Conservation (phyloP, 1,140 invertebrate species). For the Zophobas atratus region DNA sequence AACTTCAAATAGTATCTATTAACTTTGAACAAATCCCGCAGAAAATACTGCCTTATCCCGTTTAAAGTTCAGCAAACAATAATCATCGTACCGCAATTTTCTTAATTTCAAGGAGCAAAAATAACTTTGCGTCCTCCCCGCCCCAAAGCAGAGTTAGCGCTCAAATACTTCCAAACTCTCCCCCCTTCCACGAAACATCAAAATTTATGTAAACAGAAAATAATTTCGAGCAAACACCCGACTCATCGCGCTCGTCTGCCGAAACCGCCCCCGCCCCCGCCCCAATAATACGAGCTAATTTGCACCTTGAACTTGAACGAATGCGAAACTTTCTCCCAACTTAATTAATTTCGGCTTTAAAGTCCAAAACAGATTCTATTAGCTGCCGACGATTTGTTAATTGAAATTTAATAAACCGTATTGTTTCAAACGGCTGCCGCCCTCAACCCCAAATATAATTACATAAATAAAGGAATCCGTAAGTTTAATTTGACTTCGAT, state of each 20-base stretch:
- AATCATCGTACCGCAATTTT: too few relatives aligned
- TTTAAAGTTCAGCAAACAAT: too few relatives aligned
- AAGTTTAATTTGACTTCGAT: slow-evolving; percentile 6
- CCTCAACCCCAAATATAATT: background rate
- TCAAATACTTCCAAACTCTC: background rate
- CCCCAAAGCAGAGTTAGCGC: too few relatives aligned
- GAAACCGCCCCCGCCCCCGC: slow-evolving; percentile 17
- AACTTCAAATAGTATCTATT: too few relatives aligned
- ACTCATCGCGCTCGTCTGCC: slow-evolving; percentile 22
- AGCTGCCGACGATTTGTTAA: slow-evolving; percentile 25
- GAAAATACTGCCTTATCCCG: too few relatives aligned
- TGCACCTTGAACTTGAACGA: slow-evolving; percentile 40
- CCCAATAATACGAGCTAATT: slow-evolving; percentile 33
- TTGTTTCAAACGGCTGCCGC: background rate
- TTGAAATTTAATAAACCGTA: slow-evolving; percentile 34
- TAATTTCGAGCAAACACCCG: slow-evolving; percentile 28
- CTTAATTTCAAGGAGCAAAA: too few relatives aligned
- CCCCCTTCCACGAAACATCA: background rate
- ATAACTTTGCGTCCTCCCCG: too few relatives aligned
- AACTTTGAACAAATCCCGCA: too few relatives aligned
- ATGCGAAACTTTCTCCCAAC: slow-evolving; percentile 21
- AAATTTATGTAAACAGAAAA: slow-evolving; percentile 29
- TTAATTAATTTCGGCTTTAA: slow-evolving; percentile 42
- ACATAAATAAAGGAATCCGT: slow-evolving; percentile 11
- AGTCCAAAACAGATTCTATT: slow-evolving; percentile 40